Conservation (phyloP, 2,113 vertebrate species). For the Amazona vittata region DNA sequence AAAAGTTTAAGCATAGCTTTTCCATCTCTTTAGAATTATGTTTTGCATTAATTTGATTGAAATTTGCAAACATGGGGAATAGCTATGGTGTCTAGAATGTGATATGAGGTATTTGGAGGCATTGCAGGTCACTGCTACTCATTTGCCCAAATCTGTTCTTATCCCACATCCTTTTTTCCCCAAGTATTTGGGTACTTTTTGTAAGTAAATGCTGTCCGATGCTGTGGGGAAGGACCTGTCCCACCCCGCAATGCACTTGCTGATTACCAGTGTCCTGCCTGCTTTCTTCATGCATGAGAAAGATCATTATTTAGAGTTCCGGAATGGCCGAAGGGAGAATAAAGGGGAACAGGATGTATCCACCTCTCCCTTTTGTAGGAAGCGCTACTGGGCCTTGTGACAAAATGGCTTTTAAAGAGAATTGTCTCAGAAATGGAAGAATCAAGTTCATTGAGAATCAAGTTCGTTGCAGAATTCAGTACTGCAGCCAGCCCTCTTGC, state of each 20-base stretch:
- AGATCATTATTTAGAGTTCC: too few species aligned
- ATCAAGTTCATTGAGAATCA: fast-evolving
- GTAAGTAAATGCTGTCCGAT: background rate
- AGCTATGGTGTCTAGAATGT: background rate
- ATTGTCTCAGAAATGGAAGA: background rate
- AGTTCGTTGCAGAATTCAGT: fast-evolving
- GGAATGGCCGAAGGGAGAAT: fast-evolving
- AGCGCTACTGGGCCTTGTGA: fast-evolving
- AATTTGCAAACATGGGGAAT: background rate
- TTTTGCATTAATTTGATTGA: background rate
- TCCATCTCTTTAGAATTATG: background rate
- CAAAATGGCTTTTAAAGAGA: background rate
- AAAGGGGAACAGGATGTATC: background rate
- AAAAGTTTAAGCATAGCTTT: background rate
- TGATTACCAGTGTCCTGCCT: background rate
- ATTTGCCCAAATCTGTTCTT: background rate
- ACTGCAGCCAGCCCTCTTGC: background rate
- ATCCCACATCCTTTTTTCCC: background rate
- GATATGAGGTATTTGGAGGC: background rate
- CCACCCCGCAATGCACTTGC: background rate
- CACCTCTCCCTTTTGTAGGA: background rate
- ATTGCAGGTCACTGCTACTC: background rate
- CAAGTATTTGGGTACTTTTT: background rate
- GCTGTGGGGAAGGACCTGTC: background rate
- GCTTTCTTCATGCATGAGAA: background rate